Base-by-base conservation (phyloP, 2,113 vertebrate species). In the Garra rufa region DNA sequence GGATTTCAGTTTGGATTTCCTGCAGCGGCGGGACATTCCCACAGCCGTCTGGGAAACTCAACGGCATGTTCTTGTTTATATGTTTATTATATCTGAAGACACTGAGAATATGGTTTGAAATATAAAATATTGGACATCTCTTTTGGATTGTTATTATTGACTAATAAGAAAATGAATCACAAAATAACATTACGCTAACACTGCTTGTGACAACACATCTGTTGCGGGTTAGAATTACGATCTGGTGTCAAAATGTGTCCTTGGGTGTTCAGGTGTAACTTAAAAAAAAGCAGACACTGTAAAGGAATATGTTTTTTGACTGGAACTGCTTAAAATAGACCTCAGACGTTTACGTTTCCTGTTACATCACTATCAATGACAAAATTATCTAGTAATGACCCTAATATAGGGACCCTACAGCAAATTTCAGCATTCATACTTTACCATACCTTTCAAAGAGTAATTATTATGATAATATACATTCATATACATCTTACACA, bases 171-270 rank as follows among this genome's bases (percentile, higher is more conserved):
- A 69, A 26, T 26, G 6, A n/a, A 11, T n/a, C 34, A n/a, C 19
- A 41, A 69, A 21, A 38, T 67, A 38, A 19, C 15, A 38, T 34
- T 17, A 30, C 9, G 28, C 28, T 67, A 63, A 28, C 59, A 61
- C 11, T 61, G 59, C 4, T 14, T 67, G 61, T 8, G 30, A 67
- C 28, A 10, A 4, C 24, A 9, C 3, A 19, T 7, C 63, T 38
- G 28, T 38, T 34, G 15, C 28, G 34, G 17, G 30, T 38, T 21
- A 19, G 30, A 10, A 38, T 69, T 67, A 21, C 17, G 30, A 69
- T 69, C 9, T 38, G 30, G 65, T 69, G 65, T 69, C 65, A 38
- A 13, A 38, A 69, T 69, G 30, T 69, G 65, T 69, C 65, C 65
- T 38, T 4, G 5, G 63, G 63, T 67, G 63, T 67, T 67, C 63